Evolutionary conservation across 92 coral and sea anemone species (phyloP).

Genomic region (Anthopleura xanthogrammica): DNA sequence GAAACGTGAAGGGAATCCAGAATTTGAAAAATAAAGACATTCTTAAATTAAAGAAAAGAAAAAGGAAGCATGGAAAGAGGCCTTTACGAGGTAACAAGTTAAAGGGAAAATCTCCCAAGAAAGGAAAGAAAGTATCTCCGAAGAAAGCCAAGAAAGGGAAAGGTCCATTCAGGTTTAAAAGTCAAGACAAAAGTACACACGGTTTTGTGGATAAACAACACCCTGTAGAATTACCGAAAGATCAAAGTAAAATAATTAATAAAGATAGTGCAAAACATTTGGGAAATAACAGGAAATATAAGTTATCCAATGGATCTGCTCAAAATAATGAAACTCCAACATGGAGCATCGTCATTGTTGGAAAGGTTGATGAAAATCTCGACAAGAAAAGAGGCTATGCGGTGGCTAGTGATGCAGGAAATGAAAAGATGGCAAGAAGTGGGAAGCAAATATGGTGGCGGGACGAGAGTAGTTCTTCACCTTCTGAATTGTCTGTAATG

Average conservation of each 20-base stretch:
- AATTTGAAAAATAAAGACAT: neutral
- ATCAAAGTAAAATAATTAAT: neutral
- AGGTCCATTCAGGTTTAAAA: neutral
- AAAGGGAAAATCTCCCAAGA: neutral
- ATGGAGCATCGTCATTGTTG: neutral
- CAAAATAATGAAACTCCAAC: neutral
- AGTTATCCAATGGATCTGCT: neutral
- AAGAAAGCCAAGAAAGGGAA: neutral
- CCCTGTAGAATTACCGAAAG: neutral
- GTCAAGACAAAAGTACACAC: neutral
- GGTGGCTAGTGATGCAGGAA: neutral
- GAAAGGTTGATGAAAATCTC: neutral
- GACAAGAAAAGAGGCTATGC: neutral
- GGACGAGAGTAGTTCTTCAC: neutral
- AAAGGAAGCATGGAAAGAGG: neutral
- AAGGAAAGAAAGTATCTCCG: neutral
- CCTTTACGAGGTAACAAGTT: slow-evolving; percentile 10
- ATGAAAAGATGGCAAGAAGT: neutral
- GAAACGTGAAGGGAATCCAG: slow-evolving; percentile 19
- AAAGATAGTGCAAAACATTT: too few species aligned
- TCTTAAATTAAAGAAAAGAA: neutral
- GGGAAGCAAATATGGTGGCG: slow-evolving; percentile 5
- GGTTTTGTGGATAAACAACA: neutral
- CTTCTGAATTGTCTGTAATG: slow-evolving; percentile 6
- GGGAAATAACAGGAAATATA: neutral